A percentile compares a stretch with the other conserved stretches of the same genome.
phyloP scores from a whole-genome alignment of 2,113 vertebrate genomes.

The Smithornis capensis region DNA sequence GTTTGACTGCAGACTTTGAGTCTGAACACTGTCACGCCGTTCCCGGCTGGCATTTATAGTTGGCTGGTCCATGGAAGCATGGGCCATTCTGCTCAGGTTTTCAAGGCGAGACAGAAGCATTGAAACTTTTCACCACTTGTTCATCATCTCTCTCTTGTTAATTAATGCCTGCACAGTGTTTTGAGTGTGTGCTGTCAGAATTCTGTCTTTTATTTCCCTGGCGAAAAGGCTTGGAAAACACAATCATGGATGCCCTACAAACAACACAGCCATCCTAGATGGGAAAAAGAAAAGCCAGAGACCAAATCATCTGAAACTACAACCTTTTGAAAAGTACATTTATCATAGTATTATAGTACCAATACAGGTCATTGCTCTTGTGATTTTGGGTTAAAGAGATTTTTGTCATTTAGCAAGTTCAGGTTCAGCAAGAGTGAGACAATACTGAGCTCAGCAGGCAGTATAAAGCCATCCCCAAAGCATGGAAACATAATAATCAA shows the following conservation, averaged over 20 bases:
- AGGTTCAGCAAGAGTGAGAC: background rate
- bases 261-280: background rate
- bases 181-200: constrained; percentile 26
- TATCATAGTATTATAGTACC: background rate
- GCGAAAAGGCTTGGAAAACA: background rate
- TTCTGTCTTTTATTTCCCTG: background rate
- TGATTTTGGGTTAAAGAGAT: background rate
- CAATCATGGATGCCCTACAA: background rate
- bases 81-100: constrained; percentile 47
- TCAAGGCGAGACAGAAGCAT: background rate
- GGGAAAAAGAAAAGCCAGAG: background rate
- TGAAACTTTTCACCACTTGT: constrained; percentile 46
- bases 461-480: background rate
- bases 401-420: background rate
- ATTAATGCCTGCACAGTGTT: constrained; percentile 40
- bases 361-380: background rate
- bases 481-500: background rate
- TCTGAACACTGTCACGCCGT: constrained; percentile 44
- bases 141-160: background rate
- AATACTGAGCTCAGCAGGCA: background rate
- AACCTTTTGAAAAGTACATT: background rate
- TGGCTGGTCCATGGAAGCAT: constrained; percentile 32
- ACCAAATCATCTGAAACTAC: background rate
- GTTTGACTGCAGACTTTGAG: constrained; percentile 50
- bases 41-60: constrained; percentile 30